These are phyloP conservation scores for Carpatolechia fugitivella DNA, from an alignment of 2,888 invertebrate species.

Conservation along the genomic window DNA sequence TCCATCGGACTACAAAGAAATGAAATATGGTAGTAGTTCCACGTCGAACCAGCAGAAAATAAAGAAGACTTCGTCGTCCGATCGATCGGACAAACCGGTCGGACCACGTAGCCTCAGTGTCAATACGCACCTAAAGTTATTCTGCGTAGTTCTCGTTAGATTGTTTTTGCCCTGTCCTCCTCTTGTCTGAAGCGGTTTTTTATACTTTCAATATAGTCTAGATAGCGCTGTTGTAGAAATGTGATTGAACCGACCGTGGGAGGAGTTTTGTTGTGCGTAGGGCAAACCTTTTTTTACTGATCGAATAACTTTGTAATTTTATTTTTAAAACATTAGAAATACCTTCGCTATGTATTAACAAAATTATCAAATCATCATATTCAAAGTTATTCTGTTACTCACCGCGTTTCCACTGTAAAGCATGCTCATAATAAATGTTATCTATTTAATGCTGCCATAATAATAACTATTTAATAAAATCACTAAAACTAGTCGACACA, in stretches of 20 bases:
- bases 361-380: background rate
- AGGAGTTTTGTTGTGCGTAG: background rate
- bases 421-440: background rate
- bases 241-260: background rate
- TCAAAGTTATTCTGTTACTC: background rate
- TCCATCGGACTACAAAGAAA: too few relatives aligned
- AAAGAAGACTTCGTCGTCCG: too few relatives aligned
- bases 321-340: background rate
- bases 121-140: too few relatives aligned
- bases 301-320: background rate
- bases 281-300: background rate
- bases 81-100: too few relatives aligned
- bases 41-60: too few relatives aligned
- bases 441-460: background rate
- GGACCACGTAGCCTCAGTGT: too few relatives aligned
- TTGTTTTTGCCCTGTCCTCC: too few relatives aligned
- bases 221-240: background rate
- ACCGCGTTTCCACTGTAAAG: conserved; percentile 7
- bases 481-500: conserved; percentile 1
- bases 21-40: too few relatives aligned
- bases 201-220: background rate
- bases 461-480: background rate
- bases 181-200: background rate
- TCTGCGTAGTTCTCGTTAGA: too few relatives aligned
- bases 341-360: background rate